Conservation (phyloP, 1,140 invertebrate genomes). For the Laupala kohalensis region DNA sequence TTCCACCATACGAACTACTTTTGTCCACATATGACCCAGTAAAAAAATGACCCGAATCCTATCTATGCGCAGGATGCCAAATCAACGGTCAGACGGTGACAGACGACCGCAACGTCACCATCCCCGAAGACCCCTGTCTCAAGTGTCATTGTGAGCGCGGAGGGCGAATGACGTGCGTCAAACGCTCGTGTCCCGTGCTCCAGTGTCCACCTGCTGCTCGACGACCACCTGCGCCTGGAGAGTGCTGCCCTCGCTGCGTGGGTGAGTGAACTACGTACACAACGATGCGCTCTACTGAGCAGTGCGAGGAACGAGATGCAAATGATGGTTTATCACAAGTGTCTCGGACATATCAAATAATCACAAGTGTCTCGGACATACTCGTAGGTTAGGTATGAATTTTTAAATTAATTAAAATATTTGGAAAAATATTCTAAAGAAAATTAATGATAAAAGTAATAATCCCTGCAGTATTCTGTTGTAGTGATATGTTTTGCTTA, state of each 20-base stretch:
- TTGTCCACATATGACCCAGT: not conserved
- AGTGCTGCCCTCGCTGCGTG: constrained; percentile 73
- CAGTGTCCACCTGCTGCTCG: constrained; percentile 56
- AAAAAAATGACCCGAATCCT: not conserved
- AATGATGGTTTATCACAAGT: no score
- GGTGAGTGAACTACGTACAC: constrained; percentile 42
- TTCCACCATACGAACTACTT: not conserved
- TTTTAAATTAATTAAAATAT: constrained; percentile 32
- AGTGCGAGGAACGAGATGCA: no score
- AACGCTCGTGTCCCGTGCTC: constrained; percentile 71
- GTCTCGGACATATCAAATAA: no score
- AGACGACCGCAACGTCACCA: constrained; percentile 60
- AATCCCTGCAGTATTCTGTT: no score
- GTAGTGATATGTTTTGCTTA: no score
- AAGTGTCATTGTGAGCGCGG: constrained; percentile 60
- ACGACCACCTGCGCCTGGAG: constrained; percentile 35
- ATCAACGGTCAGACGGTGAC: constrained; percentile 51
- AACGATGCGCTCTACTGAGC: no score
- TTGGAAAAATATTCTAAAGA: not conserved
- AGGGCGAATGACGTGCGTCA: constrained; percentile 62
- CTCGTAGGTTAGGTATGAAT: not conserved
- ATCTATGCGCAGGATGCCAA: constrained; percentile 44
- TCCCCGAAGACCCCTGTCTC: constrained; percentile 73
- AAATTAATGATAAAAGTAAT: constrained; percentile 24
- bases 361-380: no score